Percentiles rank a stretch among this genome's conserved stretches.
These are phyloP conservation scores for Conger conger DNA, from an alignment of 2,113 vertebrate genomes.

Conservation along the genomic window DNA sequence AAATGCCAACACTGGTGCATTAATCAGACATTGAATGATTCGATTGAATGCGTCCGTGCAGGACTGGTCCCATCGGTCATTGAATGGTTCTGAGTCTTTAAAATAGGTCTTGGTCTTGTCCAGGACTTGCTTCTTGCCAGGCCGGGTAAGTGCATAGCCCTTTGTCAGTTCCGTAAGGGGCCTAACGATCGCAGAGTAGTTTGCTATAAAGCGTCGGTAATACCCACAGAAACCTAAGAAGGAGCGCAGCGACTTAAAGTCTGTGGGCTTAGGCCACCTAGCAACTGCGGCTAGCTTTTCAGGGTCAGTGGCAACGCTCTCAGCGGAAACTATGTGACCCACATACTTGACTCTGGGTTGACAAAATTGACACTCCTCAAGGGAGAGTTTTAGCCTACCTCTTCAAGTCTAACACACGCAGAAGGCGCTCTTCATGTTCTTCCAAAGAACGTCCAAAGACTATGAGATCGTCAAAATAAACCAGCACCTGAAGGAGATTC, in stretches of 20 bases:
- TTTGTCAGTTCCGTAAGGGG: constrained; percentile 19
- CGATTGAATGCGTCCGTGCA: neutral
- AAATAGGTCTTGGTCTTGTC: neutral
- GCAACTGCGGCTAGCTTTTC: constrained; percentile 18
- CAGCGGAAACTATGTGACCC: constrained; percentile 19
- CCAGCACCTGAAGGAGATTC: constrained; percentile 1
- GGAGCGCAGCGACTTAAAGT: neutral
- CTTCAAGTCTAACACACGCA: constrained; percentile 30
- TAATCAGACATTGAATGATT: neutral
- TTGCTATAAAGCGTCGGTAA: constrained; percentile 20
- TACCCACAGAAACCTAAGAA: constrained; percentile 25
- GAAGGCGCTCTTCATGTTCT: constrained; percentile 33
- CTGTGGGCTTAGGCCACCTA: constrained; percentile 4
- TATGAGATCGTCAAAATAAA: constrained; percentile 34
- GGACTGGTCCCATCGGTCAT: neutral
- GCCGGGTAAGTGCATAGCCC: constrained; percentile 1
- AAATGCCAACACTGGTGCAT: constrained; percentile 16
- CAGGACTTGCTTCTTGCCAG: neutral
- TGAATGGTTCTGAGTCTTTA: neutral
- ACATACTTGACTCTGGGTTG: constrained; percentile 8
- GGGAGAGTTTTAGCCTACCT: constrained; percentile 26
- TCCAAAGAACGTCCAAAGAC: constrained; percentile 30
- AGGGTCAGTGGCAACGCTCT: constrained; percentile 17
- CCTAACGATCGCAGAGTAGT: constrained; percentile 4
- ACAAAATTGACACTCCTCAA: constrained; percentile 31